These are phyloP conservation scores for Limanda limanda DNA, from an alignment of 2,113 vertebrate species.

Conservation along the genomic window DNA sequence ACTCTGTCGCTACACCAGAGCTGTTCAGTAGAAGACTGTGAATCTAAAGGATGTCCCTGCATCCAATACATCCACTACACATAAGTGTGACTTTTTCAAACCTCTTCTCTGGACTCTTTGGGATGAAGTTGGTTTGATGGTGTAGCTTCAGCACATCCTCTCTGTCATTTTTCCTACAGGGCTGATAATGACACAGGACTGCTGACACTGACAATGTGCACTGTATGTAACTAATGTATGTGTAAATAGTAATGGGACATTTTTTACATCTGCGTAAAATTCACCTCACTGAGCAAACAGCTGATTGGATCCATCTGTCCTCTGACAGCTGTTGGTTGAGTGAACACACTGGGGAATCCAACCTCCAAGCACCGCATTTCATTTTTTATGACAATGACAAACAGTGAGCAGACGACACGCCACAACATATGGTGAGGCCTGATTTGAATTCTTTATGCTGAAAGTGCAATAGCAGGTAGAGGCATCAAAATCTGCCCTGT, in stretches of 20 bases:
- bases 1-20: not conserved
- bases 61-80: not conserved
- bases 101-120: not conserved
- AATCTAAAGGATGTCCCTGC: constrained; percentile 9
- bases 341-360: not conserved
- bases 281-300: constrained; percentile 1
- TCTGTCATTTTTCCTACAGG: not conserved
- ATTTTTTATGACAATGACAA: not conserved
- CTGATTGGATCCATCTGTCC: not conserved
- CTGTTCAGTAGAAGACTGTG: constrained; percentile 14
- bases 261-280: not conserved
- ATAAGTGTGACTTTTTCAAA: not conserved
- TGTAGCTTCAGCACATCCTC: not conserved
- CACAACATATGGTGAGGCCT: not conserved
- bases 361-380: not conserved
- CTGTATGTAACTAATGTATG: not conserved
- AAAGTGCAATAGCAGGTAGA: not conserved
- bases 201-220: not conserved
- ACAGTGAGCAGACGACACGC: not conserved
- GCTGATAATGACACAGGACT: not conserved
- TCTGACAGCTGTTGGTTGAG: not conserved
- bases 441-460: not conserved
- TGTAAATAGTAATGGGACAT: not conserved
- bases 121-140: not conserved
- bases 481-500: not conserved